Evolutionary conservation across 2,797 vertebrate genomes (phyloP).

Genomic region (Syngnathus rostellatus): DNA sequence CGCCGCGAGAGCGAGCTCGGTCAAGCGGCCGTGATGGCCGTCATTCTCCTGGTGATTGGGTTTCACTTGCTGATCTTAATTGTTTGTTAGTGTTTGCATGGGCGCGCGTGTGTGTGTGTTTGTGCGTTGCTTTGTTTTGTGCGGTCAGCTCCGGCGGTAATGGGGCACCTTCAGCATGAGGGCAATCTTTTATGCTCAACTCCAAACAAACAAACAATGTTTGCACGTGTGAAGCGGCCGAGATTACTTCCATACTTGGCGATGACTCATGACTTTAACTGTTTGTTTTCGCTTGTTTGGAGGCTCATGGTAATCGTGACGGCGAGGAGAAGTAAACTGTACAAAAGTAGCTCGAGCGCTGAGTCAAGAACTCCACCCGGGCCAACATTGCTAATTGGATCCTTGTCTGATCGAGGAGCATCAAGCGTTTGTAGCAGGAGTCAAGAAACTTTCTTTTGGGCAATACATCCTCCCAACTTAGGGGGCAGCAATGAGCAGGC

Average conservation of each 20-base stretch:
- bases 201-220: conserved; percentile 30
- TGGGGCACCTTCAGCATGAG: conserved; percentile 36
- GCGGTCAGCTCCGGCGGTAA: conserved; percentile 49
- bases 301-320: conserved; percentile 18
- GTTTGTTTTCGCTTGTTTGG: conserved; percentile 60
- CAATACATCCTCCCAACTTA: not conserved
- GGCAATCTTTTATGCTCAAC: conserved; percentile 50
- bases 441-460: too few species aligned
- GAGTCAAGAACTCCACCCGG: not conserved
- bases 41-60: conserved; percentile 49
- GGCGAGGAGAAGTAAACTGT: conserved; percentile 2
- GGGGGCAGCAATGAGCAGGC: not conserved
- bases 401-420: not conserved
- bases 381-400: conserved; percentile 2
- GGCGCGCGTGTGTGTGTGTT: conserved; percentile 1
- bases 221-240: conserved; percentile 40
- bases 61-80: conserved; percentile 55
- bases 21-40: conserved; percentile 55
- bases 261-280: conserved; percentile 56
- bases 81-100: conserved; percentile 42
- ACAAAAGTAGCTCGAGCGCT: not conserved
- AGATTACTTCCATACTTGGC: conserved; percentile 59
- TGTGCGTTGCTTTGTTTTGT: conserved; percentile 23
- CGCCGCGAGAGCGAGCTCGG: conserved; percentile 44
- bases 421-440: too few species aligned